phyloP scores from a whole-genome alignment of 2,113 vertebrate genomes.

The Acrocephalus arundinaceus region DNA sequence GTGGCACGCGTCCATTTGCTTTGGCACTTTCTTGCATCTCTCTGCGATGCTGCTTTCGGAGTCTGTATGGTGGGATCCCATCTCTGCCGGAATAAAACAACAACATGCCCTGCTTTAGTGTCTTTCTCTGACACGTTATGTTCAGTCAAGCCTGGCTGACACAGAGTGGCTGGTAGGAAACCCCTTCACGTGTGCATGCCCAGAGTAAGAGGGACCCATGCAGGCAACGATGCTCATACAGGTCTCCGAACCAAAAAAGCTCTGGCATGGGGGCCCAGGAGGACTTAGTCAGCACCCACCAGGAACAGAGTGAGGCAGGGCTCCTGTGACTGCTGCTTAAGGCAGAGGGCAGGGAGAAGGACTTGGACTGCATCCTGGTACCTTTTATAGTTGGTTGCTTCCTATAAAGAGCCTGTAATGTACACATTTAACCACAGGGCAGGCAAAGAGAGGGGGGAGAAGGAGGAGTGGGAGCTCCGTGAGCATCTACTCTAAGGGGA shows the following conservation, averaged over 20 bases:
- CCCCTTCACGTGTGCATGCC: accelerated
- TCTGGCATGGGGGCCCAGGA: background rate
- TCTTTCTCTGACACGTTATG: accelerated
- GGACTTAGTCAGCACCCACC: background rate
- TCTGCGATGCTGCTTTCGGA: conserved; percentile 93
- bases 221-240: accelerated
- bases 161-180: background rate
- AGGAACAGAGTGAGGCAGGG: background rate
- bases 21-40: conserved; percentile 99
- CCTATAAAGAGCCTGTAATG: conserved; percentile 24
- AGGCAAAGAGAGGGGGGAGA: background rate
- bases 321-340: background rate
- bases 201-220: background rate
- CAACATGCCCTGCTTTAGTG: background rate
- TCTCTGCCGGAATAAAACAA: conserved; percentile 78
- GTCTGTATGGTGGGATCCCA: conserved; percentile 92
- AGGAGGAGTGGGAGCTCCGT: background rate
- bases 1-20: conserved; percentile 95
- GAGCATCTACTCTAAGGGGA: background rate
- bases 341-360: background rate
- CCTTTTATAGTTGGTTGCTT: conserved; percentile 52
- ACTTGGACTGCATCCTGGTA: conserved; percentile 37
- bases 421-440: conserved; percentile 45
- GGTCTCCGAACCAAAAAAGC: accelerated
- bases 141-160: background rate